phyloP scores from a whole-genome alignment of 2,113 vertebrate genomes.

The Scomber japonicus region DNA sequence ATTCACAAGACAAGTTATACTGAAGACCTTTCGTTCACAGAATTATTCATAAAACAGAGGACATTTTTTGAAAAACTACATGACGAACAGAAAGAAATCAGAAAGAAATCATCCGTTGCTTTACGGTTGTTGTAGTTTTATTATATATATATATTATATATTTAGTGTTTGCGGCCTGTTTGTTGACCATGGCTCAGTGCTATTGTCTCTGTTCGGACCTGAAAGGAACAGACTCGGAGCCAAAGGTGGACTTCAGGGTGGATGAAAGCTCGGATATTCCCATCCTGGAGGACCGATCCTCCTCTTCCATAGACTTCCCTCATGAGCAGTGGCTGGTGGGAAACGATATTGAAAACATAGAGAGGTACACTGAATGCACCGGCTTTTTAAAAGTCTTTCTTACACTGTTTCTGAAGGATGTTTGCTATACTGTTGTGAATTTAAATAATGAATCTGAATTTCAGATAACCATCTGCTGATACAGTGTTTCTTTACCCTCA shows the following conservation, averaged over 20 bases:
- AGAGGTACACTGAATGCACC: constrained; percentile 82
- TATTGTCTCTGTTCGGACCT: constrained; percentile 38
- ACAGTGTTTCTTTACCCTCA: constrained; percentile 7
- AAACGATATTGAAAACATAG: constrained; percentile 94
- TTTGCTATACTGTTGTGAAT: background rate
- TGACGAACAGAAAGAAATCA: no score
- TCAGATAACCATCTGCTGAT: background rate
- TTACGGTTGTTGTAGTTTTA: background rate
- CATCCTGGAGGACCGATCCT: constrained; percentile 90
- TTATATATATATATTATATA: no score
- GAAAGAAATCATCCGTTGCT: no score
- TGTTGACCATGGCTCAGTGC: constrained; percentile 42
- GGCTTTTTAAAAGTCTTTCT: background rate
- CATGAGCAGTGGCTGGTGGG: constrained; percentile 94
- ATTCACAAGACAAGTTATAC: constrained; percentile 1
- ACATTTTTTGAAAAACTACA: no score
- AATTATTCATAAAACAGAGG: no score
- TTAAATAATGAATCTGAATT: background rate
- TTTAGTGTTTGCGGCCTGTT: background rate
- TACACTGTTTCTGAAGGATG: background rate
- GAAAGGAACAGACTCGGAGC: constrained; percentile 86
- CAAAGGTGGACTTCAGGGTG: constrained; percentile 88
- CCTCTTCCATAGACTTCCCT: constrained; percentile 89
- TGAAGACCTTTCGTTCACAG: background rate
- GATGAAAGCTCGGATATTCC: constrained; percentile 92